Percentiles rank a stretch among this genome's conserved stretches.
Conservation (phyloP, 2,888 invertebrate species). For the Unio pictorum region DNA sequence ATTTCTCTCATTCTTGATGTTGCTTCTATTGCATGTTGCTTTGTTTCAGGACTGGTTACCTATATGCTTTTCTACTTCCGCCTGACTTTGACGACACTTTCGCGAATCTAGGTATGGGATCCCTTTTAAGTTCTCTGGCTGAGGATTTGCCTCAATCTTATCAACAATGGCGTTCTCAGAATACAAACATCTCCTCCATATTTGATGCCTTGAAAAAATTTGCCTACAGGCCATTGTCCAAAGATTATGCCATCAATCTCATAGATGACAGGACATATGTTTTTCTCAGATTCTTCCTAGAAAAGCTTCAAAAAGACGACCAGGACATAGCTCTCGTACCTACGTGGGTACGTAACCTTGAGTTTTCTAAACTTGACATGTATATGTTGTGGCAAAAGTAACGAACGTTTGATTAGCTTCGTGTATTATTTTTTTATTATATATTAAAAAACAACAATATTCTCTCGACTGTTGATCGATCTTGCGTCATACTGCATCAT, state of each 20-base stretch:
- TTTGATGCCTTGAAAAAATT: conserved; percentile 47
- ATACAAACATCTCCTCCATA: conserved; percentile 45
- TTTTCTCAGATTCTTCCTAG: conserved; percentile 55
- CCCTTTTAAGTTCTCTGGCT: conserved; percentile 35
- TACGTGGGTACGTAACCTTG: conserved; percentile 54
- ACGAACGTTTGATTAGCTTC: no score
- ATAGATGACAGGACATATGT: conserved; percentile 62
- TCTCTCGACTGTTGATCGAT: no score
- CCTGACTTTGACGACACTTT: conserved; percentile 62
- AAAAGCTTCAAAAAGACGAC: conserved; percentile 24
- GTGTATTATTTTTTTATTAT: no score
- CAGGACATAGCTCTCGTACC: conserved; percentile 54
- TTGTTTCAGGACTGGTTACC: conserved; percentile 18
- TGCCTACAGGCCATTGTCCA: conserved; percentile 53
- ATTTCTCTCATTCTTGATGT: no score
- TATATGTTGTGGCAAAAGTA: no score
- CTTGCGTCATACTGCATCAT: no score
- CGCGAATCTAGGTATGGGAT: conserved; percentile 53
- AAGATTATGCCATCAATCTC: conserved; percentile 44
- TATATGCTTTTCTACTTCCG: conserved; percentile 47
- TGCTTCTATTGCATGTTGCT: not conserved
- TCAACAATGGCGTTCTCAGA: conserved; percentile 36
- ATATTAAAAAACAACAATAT: no score
- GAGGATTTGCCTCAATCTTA: conserved; percentile 31
- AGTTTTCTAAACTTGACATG: no score